Conservation (phyloP, 2,888 invertebrate species). For the Luperina nickerlii region DNA sequence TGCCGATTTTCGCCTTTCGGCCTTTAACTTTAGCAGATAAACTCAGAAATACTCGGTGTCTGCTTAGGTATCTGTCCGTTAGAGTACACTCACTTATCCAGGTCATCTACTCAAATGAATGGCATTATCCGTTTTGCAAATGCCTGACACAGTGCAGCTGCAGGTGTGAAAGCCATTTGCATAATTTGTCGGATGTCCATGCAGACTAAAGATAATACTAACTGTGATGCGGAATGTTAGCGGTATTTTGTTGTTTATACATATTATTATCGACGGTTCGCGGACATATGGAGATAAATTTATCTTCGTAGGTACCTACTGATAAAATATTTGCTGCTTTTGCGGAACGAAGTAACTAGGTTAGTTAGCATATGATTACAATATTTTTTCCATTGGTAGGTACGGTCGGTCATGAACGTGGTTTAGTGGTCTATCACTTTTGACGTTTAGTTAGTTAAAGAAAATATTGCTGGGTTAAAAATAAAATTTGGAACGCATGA, state of each 20-base stretch:
- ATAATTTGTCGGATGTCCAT: conserved; percentile 22
- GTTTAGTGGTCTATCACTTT: background rate
- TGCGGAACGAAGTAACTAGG: background rate
- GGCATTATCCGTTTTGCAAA: conserved; percentile 7
- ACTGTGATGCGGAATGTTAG: conserved; percentile 31
- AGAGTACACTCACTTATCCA: background rate
- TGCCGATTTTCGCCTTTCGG: background rate
- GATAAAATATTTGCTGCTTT: conserved; percentile 30
- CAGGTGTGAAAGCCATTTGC: conserved; percentile 1
- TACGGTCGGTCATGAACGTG: background rate
- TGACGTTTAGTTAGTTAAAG: background rate
- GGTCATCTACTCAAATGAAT: background rate
- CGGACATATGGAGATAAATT: conserved; percentile 21
- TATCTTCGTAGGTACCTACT: background rate
- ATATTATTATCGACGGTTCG: conserved; percentile 28
- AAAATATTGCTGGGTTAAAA: background rate
- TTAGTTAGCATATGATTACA: background rate
- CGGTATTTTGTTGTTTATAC: conserved; percentile 19
- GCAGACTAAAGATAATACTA: conserved; percentile 7
- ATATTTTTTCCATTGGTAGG: background rate
- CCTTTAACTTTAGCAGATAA: background rate
- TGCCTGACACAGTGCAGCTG: background rate
- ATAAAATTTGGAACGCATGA: background rate
- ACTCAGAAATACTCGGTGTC: background rate
- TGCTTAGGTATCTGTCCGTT: background rate